These are phyloP conservation scores for Physocephala rufipes DNA, from an alignment of 2,888 invertebrate genomes.

Conservation along the genomic window DNA sequence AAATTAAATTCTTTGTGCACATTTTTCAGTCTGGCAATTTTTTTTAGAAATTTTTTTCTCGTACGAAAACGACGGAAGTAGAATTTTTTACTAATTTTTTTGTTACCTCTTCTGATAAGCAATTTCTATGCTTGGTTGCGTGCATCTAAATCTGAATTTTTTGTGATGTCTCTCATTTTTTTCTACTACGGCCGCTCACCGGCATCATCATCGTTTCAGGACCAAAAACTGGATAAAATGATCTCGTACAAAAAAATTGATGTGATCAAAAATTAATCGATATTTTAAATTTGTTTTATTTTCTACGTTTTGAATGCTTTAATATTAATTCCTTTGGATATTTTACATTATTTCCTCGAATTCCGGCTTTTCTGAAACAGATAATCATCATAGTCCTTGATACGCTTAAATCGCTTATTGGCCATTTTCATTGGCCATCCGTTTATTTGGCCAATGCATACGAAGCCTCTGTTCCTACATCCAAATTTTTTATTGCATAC, in stretches of 20 bases:
- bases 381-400: background rate
- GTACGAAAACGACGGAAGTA: slow-evolving; percentile 44
- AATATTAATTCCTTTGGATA: background rate
- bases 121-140: slow-evolving; percentile 38
- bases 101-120: slow-evolving; percentile 35
- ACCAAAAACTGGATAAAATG: too few species aligned
- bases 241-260: background rate
- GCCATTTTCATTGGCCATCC: background rate
- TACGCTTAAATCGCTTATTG: background rate
- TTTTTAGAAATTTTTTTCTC: slow-evolving; percentile 26
- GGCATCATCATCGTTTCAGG: too few species aligned
- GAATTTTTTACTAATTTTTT: slow-evolving; percentile 33
- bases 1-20: slow-evolving; percentile 47
- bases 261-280: slow-evolving; percentile 36
- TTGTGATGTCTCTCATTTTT: background rate
- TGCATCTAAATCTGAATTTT: background rate
- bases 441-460: background rate
- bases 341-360: background rate
- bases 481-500: background rate
- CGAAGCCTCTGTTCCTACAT: too few species aligned
- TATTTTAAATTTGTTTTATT: slow-evolving; percentile 38
- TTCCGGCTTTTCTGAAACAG: background rate
- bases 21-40: slow-evolving; percentile 37
- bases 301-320: too few species aligned
- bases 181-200: slow-evolving; percentile 6